Base-by-base conservation (phyloP, 2,888 invertebrate species). In the Neoaliturus tenellus region DNA sequence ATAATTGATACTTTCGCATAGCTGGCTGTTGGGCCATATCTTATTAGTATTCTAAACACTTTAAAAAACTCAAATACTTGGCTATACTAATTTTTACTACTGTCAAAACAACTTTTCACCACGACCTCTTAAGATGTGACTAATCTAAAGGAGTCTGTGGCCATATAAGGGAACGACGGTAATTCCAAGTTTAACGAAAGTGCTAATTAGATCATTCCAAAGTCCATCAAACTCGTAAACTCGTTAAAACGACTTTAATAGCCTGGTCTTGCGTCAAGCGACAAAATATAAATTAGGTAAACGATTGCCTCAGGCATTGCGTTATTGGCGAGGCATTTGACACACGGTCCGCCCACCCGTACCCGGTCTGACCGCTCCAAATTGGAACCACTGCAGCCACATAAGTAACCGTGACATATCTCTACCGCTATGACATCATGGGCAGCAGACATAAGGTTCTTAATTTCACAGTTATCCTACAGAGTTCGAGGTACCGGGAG, bases 181-280 rank as follows among this genome's bases (percentile, higher is more conserved):
- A 20, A 8, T 51, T 20, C 51, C 17, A 6, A 31, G 31, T 14
- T 62, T 62, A 62, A 31, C 14, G 14, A 20, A 51, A 51, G 3
- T 14, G 28, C 28, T 62, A 62, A 62, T 62, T 62, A 31, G 62
- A 62, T 28, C 28, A 62, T 14, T 62, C 31, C 28, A 28, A 62
- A 28, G 28, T 28, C 31, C 25, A 20, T 31, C 14, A 62, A 20
- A 55, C 5, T 55, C 23, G 2, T 8, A 23, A 55, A 62, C 62
- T 62, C 62, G 62, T 62, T 28, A 62, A 62, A 62, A 31, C 25
- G 8, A 23, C 25, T 62, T 58, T 62, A 28, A 62, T 62, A 62
- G 31, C 62, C 31, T 55, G 62, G 12, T 4, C 28, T 62, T 62
- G 62, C 62, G 62, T 31, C 28, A 62, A 62, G 62, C 14, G 62